Conservation (phyloP, 2,888 invertebrate species). For the Drosophila paracracens region DNA sequence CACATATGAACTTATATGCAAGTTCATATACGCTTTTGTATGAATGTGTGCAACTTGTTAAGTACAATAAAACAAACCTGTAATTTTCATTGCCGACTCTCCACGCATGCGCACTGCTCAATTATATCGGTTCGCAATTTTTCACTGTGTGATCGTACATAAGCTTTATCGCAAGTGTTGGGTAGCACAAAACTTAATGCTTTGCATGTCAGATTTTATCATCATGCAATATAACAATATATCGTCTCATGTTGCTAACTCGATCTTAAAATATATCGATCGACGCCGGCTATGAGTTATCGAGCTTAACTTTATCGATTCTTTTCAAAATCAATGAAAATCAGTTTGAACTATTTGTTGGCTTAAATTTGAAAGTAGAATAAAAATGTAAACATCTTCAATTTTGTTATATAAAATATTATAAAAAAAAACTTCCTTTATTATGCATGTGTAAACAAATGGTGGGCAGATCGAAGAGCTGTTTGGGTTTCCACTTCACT, state of each 20-base stretch:
- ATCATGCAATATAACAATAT: conserved; percentile 18
- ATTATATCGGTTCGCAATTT: conserved; percentile 54
- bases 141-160: conserved; percentile 53
- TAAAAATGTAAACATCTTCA: neutral
- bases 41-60: conserved; percentile 16
- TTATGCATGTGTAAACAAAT: conserved; percentile 20
- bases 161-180: conserved; percentile 49
- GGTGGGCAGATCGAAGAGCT: neutral
- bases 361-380: neutral
- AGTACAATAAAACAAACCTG: conserved; percentile 51
- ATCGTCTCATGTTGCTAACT: conserved; percentile 8
- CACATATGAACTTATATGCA: conserved; percentile 5
- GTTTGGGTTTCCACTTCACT: neutral
- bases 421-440: conserved; percentile 3
- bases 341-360: neutral
- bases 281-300: neutral
- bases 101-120: conserved; percentile 55
- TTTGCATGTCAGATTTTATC: conserved; percentile 29
- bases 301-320: conserved; percentile 8
- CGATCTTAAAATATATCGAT: conserved; percentile 3
- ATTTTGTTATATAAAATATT: conserved; percentile 12
- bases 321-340: neutral
- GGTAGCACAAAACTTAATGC: conserved; percentile 8
- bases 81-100: conserved; percentile 57
- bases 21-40: neutral